Percentiles rank a stretch among this genome's conserved stretches.
Conservation (phyloP, 2,888 invertebrate species). For the Hylaea fasciaria region DNA sequence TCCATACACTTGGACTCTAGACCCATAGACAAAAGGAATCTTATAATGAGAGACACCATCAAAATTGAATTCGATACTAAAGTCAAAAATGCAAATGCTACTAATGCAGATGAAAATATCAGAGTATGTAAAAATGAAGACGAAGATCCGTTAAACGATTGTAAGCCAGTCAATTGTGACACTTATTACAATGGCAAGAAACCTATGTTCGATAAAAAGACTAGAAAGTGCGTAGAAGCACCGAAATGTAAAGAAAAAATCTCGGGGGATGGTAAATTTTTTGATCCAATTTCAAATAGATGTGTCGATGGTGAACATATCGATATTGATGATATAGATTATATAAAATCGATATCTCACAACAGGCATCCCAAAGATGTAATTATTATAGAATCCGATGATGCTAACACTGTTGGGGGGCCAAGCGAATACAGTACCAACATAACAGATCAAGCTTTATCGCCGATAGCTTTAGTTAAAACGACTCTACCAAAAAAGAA, state of each 20-base stretch:
- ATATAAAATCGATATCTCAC: conserved; percentile 54
- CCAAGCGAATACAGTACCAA: too few species aligned
- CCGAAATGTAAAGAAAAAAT: conserved; percentile 56
- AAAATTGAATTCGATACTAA: conserved; percentile 68
- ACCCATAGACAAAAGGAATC: conserved; percentile 47
- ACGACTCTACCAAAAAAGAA: too few species aligned
- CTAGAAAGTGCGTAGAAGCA: conserved; percentile 55
- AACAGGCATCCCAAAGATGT: conserved; percentile 57
- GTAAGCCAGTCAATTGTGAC: conserved; percentile 71
- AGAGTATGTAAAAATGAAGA: conserved; percentile 58
- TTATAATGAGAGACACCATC: conserved; percentile 56
- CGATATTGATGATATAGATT: conserved; percentile 56
- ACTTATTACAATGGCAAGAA: conserved; percentile 66
- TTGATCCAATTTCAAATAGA: conserved; percentile 60
- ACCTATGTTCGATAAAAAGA: conserved; percentile 53
- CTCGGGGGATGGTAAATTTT: conserved; percentile 47
- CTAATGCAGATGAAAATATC: conserved; percentile 39
- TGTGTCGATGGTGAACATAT: conserved; percentile 55
- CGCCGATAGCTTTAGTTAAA: too few species aligned
- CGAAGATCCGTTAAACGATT: conserved; percentile 68
- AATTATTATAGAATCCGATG: conserved; percentile 50
- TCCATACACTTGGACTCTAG: conserved; percentile 63
- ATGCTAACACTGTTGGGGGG: neutral
- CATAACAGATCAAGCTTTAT: too few species aligned
- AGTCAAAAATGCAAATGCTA: conserved; percentile 43